Evolutionary conservation across 2,797 vertebrate genomes (phyloP).

Genomic region (Anomalospiza imberbis): DNA sequence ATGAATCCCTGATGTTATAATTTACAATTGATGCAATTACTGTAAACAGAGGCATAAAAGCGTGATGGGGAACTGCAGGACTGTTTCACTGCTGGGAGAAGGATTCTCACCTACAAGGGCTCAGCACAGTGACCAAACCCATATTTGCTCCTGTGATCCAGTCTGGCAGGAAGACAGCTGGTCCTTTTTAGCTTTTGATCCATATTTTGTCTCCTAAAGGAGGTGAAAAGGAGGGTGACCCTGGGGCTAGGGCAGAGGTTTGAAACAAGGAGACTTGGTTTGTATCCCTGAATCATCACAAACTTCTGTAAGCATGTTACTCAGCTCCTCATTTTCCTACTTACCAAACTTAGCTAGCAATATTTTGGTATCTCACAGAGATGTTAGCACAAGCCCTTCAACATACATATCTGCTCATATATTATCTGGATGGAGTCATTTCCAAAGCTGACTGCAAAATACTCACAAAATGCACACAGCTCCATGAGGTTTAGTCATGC

Average conservation of each 20-base stretch:
- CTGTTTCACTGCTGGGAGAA: not conserved
- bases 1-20: not conserved
- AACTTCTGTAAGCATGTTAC: not conserved
- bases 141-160: not conserved
- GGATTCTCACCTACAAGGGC: not conserved
- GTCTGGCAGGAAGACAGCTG: not conserved
- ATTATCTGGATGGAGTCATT: not conserved
- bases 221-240: not conserved
- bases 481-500: slow-evolving; percentile 21
- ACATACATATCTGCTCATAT: slow-evolving; percentile 26
- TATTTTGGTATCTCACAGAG: slow-evolving; percentile 45
- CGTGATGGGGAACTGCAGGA: not conserved
- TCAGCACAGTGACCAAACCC: not conserved
- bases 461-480: not conserved
- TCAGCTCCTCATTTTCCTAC: slow-evolving; percentile 39
- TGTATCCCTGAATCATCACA: slow-evolving; percentile 26
- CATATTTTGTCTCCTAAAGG: not conserved
- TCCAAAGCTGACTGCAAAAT: not conserved
- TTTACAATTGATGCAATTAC: not conserved
- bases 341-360: slow-evolving; percentile 30
- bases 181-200: not conserved
- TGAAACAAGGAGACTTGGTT: not conserved
- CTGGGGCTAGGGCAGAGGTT: not conserved
- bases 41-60: not conserved
- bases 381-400: slow-evolving; percentile 38